Evolutionary conservation across 2,888 invertebrate genomes (phyloP).

Genomic region (Drosophila borborema): DNA sequence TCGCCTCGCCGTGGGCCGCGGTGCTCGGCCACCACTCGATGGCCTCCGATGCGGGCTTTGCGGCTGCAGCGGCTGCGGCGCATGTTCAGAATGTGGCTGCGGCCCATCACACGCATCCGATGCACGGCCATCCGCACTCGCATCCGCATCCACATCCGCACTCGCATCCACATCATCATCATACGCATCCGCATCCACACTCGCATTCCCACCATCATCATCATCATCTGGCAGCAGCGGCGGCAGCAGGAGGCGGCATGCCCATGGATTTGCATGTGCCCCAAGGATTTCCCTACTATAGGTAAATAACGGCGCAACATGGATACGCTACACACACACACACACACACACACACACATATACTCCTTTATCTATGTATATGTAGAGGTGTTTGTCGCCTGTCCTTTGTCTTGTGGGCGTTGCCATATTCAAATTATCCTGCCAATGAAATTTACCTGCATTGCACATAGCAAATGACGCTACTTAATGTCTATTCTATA

Average conservation of each 20-base stretch:
- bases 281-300: slow-evolving; percentile 96
- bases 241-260: slow-evolving; percentile 87
- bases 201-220: slow-evolving; percentile 85
- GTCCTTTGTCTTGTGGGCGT: slow-evolving; percentile 65
- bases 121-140: slow-evolving; percentile 73
- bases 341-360: neutral
- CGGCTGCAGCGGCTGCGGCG: slow-evolving; percentile 85
- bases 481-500: slow-evolving; percentile 24
- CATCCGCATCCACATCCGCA: slow-evolving; percentile 68
- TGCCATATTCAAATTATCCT: slow-evolving; percentile 65
- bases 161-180: slow-evolving; percentile 64
- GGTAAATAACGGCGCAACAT: slow-evolving; percentile 86
- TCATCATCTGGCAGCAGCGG: slow-evolving; percentile 85
- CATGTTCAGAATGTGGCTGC: slow-evolving; percentile 86
- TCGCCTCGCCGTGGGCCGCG: slow-evolving; percentile 93
- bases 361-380: neutral
- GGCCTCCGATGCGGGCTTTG: slow-evolving; percentile 84
- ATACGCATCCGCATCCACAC: slow-evolving; percentile 85
- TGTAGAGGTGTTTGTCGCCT: slow-evolving; percentile 45
- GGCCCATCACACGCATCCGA: slow-evolving; percentile 83
- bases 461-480: slow-evolving; percentile 38
- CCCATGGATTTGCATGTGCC: slow-evolving; percentile 97
- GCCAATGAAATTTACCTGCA: slow-evolving; percentile 53
- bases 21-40: slow-evolving; percentile 87
- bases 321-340: slow-evolving; percentile 6